A percentile compares a stretch with the other conserved stretches of the same genome.
These are phyloP conservation scores for Beaufortia kweichowensis DNA, from an alignment of 2,113 vertebrate genomes.

Conservation along the genomic window DNA sequence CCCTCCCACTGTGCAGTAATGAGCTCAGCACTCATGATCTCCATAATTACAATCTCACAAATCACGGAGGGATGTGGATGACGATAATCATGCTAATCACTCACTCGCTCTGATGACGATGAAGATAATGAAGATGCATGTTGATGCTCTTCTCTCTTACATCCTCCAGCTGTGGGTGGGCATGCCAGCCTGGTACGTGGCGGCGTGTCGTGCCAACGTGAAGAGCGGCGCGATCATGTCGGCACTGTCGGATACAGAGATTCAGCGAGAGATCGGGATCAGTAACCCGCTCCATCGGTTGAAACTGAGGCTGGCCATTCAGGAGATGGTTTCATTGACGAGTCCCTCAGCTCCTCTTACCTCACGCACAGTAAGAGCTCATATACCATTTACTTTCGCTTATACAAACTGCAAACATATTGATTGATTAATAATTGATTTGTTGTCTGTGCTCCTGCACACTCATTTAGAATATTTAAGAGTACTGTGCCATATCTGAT, in stretches of 20 bases:
- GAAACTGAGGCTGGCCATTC: constrained; percentile 93
- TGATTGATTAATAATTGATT: neutral
- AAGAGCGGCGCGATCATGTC: constrained; percentile 99
- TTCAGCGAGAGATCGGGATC: constrained; percentile 97
- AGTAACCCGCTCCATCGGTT: constrained; percentile 94
- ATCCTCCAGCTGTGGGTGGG: constrained; percentile 90
- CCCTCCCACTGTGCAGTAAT: constrained; percentile 20
- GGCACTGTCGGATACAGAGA: constrained; percentile 93
- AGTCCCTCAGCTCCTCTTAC: constrained; percentile 87
- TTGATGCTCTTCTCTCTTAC: constrained; percentile 17
- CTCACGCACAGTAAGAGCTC: constrained; percentile 77
- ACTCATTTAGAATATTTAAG: neutral
- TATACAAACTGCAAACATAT: neutral
- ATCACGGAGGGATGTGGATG: constrained; percentile 27
- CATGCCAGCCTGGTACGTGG: constrained; percentile 98
- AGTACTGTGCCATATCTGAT: neutral
- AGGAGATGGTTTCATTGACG: constrained; percentile 97
- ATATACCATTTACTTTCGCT: neutral
- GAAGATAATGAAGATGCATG: constrained; percentile 30
- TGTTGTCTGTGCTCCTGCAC: neutral
- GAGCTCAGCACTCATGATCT: constrained; percentile 7
- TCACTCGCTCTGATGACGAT: constrained; percentile 29
- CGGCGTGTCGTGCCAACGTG: constrained; percentile 94
- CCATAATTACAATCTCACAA: constrained; percentile 42
- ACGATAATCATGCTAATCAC: constrained; percentile 45